Conservation (phyloP, 2,888 invertebrate species). For the Ectemnius continuus region DNA sequence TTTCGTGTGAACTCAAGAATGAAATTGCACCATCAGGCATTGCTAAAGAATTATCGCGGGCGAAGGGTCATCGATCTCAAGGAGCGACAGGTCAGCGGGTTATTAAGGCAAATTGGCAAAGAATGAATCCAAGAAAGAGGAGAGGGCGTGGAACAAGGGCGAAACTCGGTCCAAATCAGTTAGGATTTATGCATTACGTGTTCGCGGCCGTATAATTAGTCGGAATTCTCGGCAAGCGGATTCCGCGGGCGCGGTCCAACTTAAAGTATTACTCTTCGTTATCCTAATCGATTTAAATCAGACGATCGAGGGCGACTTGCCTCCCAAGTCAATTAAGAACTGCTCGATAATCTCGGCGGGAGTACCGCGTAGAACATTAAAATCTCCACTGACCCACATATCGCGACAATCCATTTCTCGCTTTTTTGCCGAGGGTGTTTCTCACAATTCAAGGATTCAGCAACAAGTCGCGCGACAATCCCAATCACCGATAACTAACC, state of each 20-base stretch:
- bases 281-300: constrained; percentile 4
- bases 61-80: background rate
- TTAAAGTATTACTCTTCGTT: constrained; percentile 6
- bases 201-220: constrained; percentile 1
- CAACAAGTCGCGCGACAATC: too few species aligned
- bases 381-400: too few species aligned
- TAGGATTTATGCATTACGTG: constrained; percentile 9
- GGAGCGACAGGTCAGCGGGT: background rate
- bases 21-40: constrained; percentile 12
- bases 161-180: background rate
- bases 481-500: too few species aligned
- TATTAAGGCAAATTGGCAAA: constrained; percentile 6
- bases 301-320: background rate
- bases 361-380: too few species aligned
- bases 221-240: background rate
- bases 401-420: too few species aligned
- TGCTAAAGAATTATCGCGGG: background rate
- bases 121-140: background rate
- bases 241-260: background rate
- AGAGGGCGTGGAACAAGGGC: background rate
- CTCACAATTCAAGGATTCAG: too few species aligned
- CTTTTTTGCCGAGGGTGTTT: too few species aligned
- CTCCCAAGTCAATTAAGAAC: background rate
- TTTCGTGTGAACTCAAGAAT: background rate
- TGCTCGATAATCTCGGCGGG: too few species aligned